Conservation (phyloP, 2,113 vertebrate genomes). For the Boulengeromyrus knoepffleri region DNA sequence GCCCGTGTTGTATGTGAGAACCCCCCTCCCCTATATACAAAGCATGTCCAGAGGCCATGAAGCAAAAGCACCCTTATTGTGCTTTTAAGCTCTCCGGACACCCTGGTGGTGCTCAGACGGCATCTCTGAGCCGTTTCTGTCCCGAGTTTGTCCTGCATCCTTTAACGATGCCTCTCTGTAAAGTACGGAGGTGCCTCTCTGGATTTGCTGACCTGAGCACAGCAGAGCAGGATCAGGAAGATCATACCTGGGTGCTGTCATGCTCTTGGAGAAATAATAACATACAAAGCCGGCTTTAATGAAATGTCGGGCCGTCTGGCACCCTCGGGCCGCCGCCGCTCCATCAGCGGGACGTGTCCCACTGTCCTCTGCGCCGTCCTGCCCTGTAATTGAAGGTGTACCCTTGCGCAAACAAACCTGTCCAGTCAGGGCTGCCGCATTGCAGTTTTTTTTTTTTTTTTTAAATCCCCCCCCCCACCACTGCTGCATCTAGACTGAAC, state of each 20-base stretch:
- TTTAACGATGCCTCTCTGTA: neutral
- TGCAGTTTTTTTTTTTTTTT: neutral
- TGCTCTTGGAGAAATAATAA: slow-evolving; percentile 8
- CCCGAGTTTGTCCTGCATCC: neutral
- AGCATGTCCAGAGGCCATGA: neutral
- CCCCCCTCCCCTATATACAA: neutral
- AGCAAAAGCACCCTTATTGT: neutral
- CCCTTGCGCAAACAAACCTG: slow-evolving; percentile 34
- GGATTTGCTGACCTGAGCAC: slow-evolving; percentile 1
- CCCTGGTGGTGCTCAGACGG: neutral
- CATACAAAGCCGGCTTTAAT: slow-evolving; percentile 22
- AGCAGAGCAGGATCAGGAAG: neutral
- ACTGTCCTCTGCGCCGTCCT: slow-evolving; percentile 35
- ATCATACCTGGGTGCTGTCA: neutral
- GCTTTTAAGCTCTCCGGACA: neutral
- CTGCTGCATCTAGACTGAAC: slow-evolving; percentile 20
- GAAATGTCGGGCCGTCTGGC: slow-evolving; percentile 13
- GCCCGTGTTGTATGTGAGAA: neutral
- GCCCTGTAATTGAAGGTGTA: slow-evolving; percentile 43
- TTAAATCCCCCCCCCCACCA: neutral
- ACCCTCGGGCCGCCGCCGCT: slow-evolving; percentile 10
- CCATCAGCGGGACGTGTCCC: slow-evolving; percentile 28
- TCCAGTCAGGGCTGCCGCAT: slow-evolving; percentile 4
- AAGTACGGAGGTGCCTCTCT: slow-evolving; percentile 1
- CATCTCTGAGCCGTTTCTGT: neutral